phyloP scores from a whole-genome alignment of 2,113 vertebrate species.

The Silurus glanis region DNA sequence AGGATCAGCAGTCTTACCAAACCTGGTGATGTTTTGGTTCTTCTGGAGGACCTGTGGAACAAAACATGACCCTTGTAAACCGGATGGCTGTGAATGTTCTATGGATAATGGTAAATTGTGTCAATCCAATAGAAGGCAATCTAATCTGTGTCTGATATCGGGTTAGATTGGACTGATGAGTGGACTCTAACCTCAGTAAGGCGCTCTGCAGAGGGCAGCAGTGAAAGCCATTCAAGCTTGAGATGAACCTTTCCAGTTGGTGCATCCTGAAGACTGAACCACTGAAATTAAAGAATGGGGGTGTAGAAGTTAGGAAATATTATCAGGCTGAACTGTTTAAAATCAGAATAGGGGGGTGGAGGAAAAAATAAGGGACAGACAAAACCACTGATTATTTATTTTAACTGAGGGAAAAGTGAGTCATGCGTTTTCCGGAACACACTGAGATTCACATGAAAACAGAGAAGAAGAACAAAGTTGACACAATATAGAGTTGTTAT shows the following conservation, averaged over 20 bases:
- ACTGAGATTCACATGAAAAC: neutral
- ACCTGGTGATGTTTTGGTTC: conserved; percentile 78
- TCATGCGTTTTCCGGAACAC: conserved; percentile 1
- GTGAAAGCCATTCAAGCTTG: conserved; percentile 86
- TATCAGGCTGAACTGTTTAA: neutral
- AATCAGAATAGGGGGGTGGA: neutral
- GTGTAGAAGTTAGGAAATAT: neutral
- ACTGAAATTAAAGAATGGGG: conserved; percentile 67
- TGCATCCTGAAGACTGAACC: conserved; percentile 81
- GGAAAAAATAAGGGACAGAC: neutral
- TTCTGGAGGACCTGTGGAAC: conserved; percentile 78
- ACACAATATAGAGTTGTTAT: neutral
- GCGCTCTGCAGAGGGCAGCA: conserved; percentile 79
- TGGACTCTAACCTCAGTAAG: conserved; percentile 78
- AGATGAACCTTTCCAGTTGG: conserved; percentile 82
- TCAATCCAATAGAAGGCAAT: neutral
- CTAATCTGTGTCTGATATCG: neutral
- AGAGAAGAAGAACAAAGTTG: neutral
- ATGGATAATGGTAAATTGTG: neutral
- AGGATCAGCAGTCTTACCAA: conserved; percentile 74
- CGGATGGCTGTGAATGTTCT: neutral
- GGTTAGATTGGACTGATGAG: neutral
- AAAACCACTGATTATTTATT: neutral
- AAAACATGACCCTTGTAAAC: neutral
- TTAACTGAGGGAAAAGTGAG: neutral